These are phyloP conservation scores for Bombyx mandarina DNA, from an alignment of 1,140 invertebrate species.

Conservation along the genomic window DNA sequence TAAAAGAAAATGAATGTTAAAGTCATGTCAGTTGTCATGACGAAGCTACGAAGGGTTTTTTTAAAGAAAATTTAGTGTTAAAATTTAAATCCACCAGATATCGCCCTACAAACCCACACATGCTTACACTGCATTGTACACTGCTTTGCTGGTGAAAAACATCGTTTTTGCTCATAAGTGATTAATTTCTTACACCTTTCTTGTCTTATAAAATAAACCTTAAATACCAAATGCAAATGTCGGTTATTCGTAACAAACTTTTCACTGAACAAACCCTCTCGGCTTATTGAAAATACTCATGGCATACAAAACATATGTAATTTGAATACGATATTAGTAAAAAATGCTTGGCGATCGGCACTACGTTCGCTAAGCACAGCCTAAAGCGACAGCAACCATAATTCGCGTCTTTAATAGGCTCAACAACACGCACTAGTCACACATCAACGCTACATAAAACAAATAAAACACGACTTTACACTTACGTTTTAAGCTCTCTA, in stretches of 20 bases:
- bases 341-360: slow-evolving; percentile 34
- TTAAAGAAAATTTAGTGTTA: no score
- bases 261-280: neutral
- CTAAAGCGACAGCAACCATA: slow-evolving; percentile 39
- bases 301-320: neutral
- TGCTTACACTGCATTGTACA: neutral
- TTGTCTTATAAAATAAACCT: neutral
- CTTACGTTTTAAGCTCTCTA: no score
- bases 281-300: neutral
- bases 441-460: slow-evolving; percentile 34
- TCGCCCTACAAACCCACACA: no score
- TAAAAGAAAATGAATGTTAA: no score
- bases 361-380: slow-evolving; percentile 24
- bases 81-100: no score
- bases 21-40: no score
- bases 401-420: slow-evolving; percentile 48
- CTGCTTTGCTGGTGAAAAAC: no score
- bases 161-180: no score
- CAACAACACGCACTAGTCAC: slow-evolving; percentile 46
- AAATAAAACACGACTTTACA: no score
- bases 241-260: neutral
- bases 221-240: neutral
- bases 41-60: no score
- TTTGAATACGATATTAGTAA: slow-evolving; percentile 28
- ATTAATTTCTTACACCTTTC: no score